Conservation (phyloP, 2,888 invertebrate genomes). For the Drosophila siamana region DNA sequence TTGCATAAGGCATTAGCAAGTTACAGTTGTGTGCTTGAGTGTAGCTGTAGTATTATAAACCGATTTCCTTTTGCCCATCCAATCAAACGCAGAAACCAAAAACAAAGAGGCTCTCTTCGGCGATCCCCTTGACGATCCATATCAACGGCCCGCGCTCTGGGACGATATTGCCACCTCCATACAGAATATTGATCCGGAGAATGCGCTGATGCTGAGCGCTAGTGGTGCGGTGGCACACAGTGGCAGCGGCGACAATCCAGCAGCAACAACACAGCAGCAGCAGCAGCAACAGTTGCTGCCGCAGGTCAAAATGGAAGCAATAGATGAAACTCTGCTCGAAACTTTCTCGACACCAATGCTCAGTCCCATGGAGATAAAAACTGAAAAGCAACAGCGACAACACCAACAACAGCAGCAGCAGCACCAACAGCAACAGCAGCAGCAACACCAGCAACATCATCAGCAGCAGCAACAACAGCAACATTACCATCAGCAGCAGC, state of each 20-base stretch:
- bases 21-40: conserved; percentile 42
- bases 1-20: conserved; percentile 71
- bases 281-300: conserved; percentile 73
- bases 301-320: conserved; percentile 93
- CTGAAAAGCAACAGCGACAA: conserved; percentile 87
- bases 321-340: conserved; percentile 88
- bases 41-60: conserved; percentile 10
- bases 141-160: conserved; percentile 95
- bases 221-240: conserved; percentile 81
- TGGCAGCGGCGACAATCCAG: conserved; percentile 49
- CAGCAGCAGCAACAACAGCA: conserved; percentile 62
- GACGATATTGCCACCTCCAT: conserved; percentile 96
- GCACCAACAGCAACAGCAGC: conserved; percentile 58
- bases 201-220: conserved; percentile 91
- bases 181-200: conserved; percentile 95
- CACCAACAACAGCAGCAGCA: conserved; percentile 69
- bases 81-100: conserved; percentile 81
- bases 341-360: conserved; percentile 90
- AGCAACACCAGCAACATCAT: conserved; percentile 67
- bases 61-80: conserved; percentile 45
- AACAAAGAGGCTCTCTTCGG: conserved; percentile 85
- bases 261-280: conserved; percentile 33
- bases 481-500: conserved; percentile 64
- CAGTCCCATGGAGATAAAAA: conserved; percentile 93
- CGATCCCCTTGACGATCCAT: conserved; percentile 90